Base-by-base conservation (phyloP, 2,888 invertebrate species). In the Lamellibrachia columna region DNA sequence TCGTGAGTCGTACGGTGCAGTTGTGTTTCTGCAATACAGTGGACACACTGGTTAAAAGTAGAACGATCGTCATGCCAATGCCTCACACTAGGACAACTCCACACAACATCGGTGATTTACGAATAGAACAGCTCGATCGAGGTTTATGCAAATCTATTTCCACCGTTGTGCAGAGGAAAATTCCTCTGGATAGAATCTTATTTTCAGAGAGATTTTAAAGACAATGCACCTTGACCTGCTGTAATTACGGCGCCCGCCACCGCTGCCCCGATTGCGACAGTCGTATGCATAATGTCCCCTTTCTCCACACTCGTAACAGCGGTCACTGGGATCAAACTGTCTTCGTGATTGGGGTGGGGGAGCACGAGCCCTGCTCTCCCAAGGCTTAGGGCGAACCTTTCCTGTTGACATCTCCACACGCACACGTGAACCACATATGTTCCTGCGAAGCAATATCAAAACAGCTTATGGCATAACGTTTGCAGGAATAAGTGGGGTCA, bases 301-400 rank as follows among this genome's bases (percentile, higher is more conserved):
- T 95, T 98, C 98, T 90, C 99, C 99, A 97, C 99, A 99, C 96
- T 99, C 98, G 96, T 99, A 99, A 97, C 99, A 99, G 94, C 98
- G 98, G 97, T 99, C 99, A 95, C 98, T 98, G 11, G 98, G 98
- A 95, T 98, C 98, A 95, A 98, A 98, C 52, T 98, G 98, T 92
- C 98, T 94, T n/a, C 96, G 93, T 11, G 75, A 15, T 75, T 6
- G 75, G n/a, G 75, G n/a, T 15, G 75, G 75, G 6, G 75, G 75
- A 15, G 22, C 75, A 75, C 75, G 75, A 15, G 75, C 75, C 22
- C 75, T 11, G 22, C 75, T 75, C 75, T 75, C 75, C 93, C 94
- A 94, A 15, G 92, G 94, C 75, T 94, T 94, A 7, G 93, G 93
- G n/a, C 93, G 93, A 3, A 94, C 93, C 96, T 98, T 98, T 40